phyloP scores from a whole-genome alignment of 2,113 vertebrate species.

The Oophaga pumilio region DNA sequence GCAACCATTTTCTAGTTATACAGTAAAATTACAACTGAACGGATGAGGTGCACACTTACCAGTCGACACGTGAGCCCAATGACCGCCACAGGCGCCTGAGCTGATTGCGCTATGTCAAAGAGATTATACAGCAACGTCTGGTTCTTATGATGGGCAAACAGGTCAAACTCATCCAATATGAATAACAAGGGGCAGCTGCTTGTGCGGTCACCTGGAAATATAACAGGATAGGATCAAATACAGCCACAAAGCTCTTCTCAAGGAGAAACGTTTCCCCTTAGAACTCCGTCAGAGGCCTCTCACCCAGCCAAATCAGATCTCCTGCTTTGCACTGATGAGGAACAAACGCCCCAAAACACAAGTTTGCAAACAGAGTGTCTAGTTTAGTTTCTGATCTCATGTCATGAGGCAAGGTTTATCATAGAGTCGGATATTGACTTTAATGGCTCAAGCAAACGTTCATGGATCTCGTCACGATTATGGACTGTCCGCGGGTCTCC shows the following conservation, averaged over 20 bases:
- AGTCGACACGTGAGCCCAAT: constrained; percentile 93
- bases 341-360: too few relatives aligned
- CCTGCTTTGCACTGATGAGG: too few relatives aligned
- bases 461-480: too few relatives aligned
- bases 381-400: too few relatives aligned
- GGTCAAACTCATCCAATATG: constrained; percentile 93
- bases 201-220: constrained; percentile 79
- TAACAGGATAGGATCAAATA: background rate
- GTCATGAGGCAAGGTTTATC: too few relatives aligned
- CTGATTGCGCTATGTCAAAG: constrained; percentile 92
- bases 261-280: too few relatives aligned
- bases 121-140: constrained; percentile 97
- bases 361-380: too few relatives aligned
- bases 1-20: background rate
- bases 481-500: too few relatives aligned
- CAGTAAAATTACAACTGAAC: background rate
- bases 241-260: background rate
- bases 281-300: too few relatives aligned
- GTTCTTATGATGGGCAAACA: constrained; percentile 96
- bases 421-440: too few relatives aligned
- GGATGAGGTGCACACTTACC: constrained; percentile 71
- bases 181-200: constrained; percentile 90
- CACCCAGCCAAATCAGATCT: too few relatives aligned
- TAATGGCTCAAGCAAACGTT: too few relatives aligned
- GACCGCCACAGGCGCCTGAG: constrained; percentile 90